These are phyloP conservation scores for Peromyscus polionotus DNA, from an alignment of 2,113 vertebrate species.

Conservation along the genomic window DNA sequence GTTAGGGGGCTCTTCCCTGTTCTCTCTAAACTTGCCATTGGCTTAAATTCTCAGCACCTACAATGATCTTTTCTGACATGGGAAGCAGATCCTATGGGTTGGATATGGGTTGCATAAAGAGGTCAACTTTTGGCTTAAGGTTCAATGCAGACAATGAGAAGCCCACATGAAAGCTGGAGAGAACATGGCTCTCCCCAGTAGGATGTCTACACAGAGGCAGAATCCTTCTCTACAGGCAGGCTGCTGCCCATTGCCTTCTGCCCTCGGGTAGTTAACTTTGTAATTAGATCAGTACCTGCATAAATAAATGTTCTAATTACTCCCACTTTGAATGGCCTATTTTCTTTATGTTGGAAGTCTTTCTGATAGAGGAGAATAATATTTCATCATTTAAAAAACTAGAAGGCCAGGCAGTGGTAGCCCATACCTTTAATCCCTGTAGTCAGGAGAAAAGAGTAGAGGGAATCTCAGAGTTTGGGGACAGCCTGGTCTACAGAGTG, in stretches of 20 bases:
- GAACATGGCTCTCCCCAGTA: neutral
- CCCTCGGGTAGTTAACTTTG: neutral
- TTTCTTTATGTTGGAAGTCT: neutral
- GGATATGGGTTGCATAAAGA: neutral
- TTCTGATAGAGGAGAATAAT: neutral
- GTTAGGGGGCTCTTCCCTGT: neutral
- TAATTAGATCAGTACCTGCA: neutral
- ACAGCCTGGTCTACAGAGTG: too few relatives aligned
- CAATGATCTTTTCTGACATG: neutral
- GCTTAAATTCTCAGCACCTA: neutral
- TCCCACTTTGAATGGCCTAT: neutral
- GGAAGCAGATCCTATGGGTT: neutral
- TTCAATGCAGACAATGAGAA: neutral
- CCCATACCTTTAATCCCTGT: too few relatives aligned
- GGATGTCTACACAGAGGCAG: neutral
- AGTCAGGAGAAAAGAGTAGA: too few relatives aligned
- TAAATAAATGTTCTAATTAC: constrained; percentile 22
- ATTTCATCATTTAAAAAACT: neutral
- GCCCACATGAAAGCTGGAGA: neutral
- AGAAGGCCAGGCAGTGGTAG: neutral
- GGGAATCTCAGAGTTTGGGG: too few relatives aligned
- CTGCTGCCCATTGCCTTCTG: neutral
- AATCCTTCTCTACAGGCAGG: neutral
- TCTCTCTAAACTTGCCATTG: neutral
- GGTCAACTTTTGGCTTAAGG: neutral